Percentiles rank a stretch among this genome's conserved stretches.
Evolutionary conservation across 2,888 invertebrate species (phyloP).

Genomic region (Mongoloraphidia duomilia): DNA sequence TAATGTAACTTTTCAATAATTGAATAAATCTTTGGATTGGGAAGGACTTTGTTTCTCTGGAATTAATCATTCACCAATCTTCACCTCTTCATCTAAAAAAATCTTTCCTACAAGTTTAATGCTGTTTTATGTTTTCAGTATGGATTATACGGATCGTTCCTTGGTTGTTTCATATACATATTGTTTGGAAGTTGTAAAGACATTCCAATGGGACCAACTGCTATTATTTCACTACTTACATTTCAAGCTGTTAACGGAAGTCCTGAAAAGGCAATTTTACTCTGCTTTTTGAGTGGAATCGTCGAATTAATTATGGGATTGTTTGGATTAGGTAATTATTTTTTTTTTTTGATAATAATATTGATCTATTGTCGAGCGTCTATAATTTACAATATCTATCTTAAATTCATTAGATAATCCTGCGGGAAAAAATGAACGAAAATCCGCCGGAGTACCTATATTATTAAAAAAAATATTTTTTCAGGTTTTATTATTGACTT

Average conservation of each 20-base stretch:
- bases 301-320: slow-evolving; percentile 69
- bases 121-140: slow-evolving; percentile 39
- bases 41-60: too few relatives aligned
- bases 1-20: too few relatives aligned
- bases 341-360: background rate
- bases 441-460: too few relatives aligned
- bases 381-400: too few relatives aligned
- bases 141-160: slow-evolving; percentile 86
- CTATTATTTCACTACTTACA: slow-evolving; percentile 77
- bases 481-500: slow-evolving; percentile 75
- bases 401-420: background rate
- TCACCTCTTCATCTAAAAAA: background rate
- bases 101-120: slow-evolving; percentile 2
- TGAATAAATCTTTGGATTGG: too few relatives aligned
- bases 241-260: slow-evolving; percentile 58
- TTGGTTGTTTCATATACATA: slow-evolving; percentile 82
- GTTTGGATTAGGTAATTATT: slow-evolving; percentile 54
- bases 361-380: background rate
- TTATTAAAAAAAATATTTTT: slow-evolving; percentile 13
- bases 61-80: background rate
- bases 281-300: slow-evolving; percentile 59
- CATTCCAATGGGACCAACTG: slow-evolving; percentile 84
- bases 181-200: slow-evolving; percentile 85
- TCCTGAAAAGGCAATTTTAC: slow-evolving; percentile 55
- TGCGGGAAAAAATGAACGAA: background rate